Percentiles rank a stretch among this genome's conserved stretches.
These are phyloP conservation scores for Picus viridis DNA, from an alignment of 2,797 vertebrate species.

Conservation along the genomic window DNA sequence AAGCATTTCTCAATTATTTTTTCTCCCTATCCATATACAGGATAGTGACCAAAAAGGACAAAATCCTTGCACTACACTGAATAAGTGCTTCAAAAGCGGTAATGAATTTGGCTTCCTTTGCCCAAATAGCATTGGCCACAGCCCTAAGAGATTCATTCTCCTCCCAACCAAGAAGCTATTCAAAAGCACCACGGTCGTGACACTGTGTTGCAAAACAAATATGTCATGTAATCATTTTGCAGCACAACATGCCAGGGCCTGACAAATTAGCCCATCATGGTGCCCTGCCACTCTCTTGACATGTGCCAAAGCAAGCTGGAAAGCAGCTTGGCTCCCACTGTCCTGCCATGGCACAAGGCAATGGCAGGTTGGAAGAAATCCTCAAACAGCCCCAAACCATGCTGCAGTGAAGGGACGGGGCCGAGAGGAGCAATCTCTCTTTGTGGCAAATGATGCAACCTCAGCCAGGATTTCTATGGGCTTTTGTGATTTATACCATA, in stretches of 20 bases:
- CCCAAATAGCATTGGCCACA: background rate
- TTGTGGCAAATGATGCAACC: background rate
- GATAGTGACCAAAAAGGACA: background rate
- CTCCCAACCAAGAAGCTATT: background rate
- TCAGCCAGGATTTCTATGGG: background rate
- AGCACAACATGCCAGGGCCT: background rate
- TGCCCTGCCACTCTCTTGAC: background rate
- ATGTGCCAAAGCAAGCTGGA: background rate
- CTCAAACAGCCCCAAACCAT: background rate
- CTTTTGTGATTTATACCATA: slow-evolving; percentile 1
- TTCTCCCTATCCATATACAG: background rate
- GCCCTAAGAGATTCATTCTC: background rate
- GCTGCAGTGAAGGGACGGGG: background rate
- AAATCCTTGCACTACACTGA: background rate
- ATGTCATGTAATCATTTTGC: background rate
- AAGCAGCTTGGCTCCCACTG: background rate
- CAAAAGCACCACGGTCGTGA: background rate
- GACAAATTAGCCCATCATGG: background rate
- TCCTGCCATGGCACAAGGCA: background rate
- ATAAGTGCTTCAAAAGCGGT: background rate
- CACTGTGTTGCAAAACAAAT: background rate
- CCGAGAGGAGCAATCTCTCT: background rate
- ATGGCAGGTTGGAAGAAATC: background rate
- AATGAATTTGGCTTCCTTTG: background rate
- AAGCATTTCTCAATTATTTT: background rate